Conservation (phyloP, 2,113 vertebrate genomes). For the Clarias batrachus region DNA sequence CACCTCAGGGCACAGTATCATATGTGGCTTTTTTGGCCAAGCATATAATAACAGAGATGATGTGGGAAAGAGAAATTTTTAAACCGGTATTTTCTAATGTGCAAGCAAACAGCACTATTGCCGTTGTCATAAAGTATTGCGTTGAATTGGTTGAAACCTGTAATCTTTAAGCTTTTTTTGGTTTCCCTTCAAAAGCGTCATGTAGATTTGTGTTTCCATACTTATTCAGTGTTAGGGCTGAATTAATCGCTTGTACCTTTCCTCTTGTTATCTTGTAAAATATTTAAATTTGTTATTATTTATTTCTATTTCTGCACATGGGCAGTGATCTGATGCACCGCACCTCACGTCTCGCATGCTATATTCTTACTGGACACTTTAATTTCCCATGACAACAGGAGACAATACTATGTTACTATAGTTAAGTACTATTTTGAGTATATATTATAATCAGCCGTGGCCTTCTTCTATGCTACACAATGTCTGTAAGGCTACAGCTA, state of each 20-base stretch:
- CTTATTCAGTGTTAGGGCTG: background rate
- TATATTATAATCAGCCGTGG: background rate
- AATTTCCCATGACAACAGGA: background rate
- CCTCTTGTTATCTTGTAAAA: background rate
- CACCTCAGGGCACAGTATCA: constrained; percentile 24
- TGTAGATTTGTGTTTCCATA: background rate
- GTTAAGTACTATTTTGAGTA: background rate
- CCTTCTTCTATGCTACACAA: background rate
- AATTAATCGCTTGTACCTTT: background rate
- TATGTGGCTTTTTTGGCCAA: constrained; percentile 8
- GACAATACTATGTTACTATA: background rate
- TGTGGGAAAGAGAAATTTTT: constrained; percentile 21
- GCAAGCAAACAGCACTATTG: background rate
- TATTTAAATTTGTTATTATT: background rate
- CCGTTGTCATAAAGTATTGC: background rate
- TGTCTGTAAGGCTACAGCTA: background rate
- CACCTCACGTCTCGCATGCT: background rate
- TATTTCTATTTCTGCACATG: background rate
- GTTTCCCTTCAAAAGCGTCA: background rate
- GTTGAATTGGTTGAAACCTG: background rate
- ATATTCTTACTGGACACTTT: background rate
- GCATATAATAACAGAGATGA: constrained; percentile 25
- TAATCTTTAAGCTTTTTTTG: background rate
- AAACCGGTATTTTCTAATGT: constrained; percentile 20
- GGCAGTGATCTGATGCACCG: background rate